phyloP scores from a whole-genome alignment of 2,113 vertebrate species.

The Acinonyx jubatus region DNA sequence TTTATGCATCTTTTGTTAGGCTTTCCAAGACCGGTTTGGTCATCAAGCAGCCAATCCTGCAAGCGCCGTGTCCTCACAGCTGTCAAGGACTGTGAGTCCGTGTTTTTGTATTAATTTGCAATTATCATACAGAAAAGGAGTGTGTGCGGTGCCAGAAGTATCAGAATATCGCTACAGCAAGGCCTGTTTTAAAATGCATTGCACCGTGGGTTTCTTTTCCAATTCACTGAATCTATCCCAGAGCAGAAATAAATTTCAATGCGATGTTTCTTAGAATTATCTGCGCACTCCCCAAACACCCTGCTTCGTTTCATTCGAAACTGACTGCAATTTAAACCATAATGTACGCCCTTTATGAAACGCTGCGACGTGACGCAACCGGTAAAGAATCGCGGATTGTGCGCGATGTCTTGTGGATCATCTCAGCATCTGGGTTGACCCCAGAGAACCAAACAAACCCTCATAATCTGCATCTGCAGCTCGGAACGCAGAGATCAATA shows the following conservation, averaged over 20 bases:
- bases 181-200: conserved; percentile 52
- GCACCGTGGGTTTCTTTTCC: not conserved
- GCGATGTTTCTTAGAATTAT: conserved; percentile 37
- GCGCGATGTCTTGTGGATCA: not conserved
- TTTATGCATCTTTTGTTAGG: conserved; percentile 11
- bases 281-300: not conserved
- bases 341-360: not conserved
- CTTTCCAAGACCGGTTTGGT: not conserved
- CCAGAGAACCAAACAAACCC: not conserved
- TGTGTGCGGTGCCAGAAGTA: not conserved
- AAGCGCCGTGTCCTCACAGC: not conserved
- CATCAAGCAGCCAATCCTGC: not conserved
- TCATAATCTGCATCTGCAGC: not conserved
- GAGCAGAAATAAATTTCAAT: conserved; percentile 53
- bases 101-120: conserved; percentile 22
- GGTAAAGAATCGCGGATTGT: not conserved
- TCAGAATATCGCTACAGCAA: not conserved
- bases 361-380: not conserved
- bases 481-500: not conserved
- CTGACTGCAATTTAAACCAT: not conserved
- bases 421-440: not conserved
- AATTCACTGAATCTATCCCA: conserved; percentile 44
- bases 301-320: conserved; percentile 49
- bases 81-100: not conserved
- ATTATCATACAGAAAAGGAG: conserved; percentile 17